Conservation (phyloP, 2,797 vertebrate genomes). For the Thaleichthys pacificus region DNA sequence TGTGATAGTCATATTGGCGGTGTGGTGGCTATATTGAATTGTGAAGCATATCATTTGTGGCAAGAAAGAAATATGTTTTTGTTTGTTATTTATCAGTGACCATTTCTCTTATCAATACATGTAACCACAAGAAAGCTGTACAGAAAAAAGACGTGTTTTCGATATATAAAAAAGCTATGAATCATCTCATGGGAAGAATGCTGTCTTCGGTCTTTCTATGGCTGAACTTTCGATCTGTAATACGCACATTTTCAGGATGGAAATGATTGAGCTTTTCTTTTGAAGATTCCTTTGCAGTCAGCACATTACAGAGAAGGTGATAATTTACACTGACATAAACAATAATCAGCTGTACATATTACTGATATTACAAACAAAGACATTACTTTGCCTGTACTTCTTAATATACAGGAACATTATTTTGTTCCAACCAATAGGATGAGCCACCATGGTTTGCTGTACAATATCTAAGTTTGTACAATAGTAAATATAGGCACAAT, state of each 20-base stretch:
- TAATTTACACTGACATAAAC: not conserved
- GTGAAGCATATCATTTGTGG: not conserved
- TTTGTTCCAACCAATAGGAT: not conserved
- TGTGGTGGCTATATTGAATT: not conserved
- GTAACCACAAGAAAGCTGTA: conserved; percentile 3
- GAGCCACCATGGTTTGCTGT: too few relatives aligned
- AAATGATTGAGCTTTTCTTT: not conserved
- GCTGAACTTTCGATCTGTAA: conserved; percentile 2
- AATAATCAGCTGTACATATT: not conserved
- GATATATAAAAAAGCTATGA: not conserved
- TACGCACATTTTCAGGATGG: not conserved
- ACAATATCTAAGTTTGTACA: too few relatives aligned
- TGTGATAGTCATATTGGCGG: too few relatives aligned
- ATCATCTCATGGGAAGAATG: not conserved
- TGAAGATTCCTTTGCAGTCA: not conserved
- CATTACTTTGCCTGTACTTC: too few relatives aligned
- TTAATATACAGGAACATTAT: not conserved
- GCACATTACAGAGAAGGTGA: not conserved
- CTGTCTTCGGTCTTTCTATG: conserved; percentile 11
- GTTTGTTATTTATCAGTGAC: not conserved
- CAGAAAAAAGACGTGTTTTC: not conserved
- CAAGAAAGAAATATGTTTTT: not conserved
- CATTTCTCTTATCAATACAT: not conserved
- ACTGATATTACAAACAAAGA: too few relatives aligned
- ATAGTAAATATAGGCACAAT: conserved; percentile 26